Evolutionary conservation across 2,888 invertebrate genomes (phyloP).

Genomic region (Coleophora flavipennella): DNA sequence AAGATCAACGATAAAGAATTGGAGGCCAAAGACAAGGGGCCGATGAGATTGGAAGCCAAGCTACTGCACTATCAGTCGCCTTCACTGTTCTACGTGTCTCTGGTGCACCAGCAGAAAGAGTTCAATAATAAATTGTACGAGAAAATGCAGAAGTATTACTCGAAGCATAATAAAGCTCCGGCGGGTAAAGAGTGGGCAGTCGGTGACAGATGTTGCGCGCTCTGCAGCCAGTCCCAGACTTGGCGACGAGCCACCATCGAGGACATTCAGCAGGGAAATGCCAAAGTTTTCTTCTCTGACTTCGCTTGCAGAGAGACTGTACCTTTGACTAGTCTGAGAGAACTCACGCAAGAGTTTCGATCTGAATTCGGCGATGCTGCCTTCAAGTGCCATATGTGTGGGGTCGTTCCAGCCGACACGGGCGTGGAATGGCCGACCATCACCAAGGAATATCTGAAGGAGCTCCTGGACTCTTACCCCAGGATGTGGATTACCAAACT

Average conservation of each 20-base stretch:
- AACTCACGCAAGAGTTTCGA: constrained; percentile 63
- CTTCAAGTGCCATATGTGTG: constrained; percentile 78
- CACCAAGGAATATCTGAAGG: constrained; percentile 74
- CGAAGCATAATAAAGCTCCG: constrained; percentile 25
- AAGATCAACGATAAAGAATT: constrained; percentile 30
- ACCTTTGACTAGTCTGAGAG: constrained; percentile 50
- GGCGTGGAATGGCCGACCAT: constrained; percentile 75
- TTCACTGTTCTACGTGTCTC: constrained; percentile 73
- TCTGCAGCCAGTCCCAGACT: constrained; percentile 56
- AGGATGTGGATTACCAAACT: constrained; percentile 69
- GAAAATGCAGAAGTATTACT: constrained; percentile 71
- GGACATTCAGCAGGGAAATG: constrained; percentile 41
- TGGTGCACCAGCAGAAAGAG: constrained; percentile 53
- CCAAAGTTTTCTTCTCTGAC: constrained; percentile 78
- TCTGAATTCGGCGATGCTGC: constrained; percentile 68
- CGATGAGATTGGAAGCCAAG: constrained; percentile 60
- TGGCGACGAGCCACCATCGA: constrained; percentile 76
- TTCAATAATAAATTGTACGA: constrained; percentile 59
- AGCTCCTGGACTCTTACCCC: constrained; percentile 64
- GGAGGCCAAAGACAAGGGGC: constrained; percentile 58
- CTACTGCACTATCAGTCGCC: constrained; percentile 69
- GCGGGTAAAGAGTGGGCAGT: constrained; percentile 56
- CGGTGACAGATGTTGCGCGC: constrained; percentile 59
- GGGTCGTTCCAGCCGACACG: constrained; percentile 79
- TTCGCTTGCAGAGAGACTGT: constrained; percentile 71